These are phyloP conservation scores for Crossocerus cetratus DNA, from an alignment of 2,888 invertebrate genomes.

Conservation along the genomic window DNA sequence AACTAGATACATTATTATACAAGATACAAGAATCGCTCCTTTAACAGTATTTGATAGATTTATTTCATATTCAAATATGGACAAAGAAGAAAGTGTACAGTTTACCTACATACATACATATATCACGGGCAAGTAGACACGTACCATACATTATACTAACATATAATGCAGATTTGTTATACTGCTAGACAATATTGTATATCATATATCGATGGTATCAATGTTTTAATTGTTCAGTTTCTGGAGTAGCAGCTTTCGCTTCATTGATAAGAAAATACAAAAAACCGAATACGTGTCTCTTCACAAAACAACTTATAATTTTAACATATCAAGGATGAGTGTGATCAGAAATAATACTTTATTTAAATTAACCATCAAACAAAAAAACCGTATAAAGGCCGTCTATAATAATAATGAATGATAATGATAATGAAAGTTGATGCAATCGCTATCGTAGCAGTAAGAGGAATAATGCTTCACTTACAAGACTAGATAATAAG, in stretches of 20 bases:
- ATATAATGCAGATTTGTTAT: slow-evolving; percentile 10
- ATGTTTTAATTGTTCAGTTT: slow-evolving; percentile 11
- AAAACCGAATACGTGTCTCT: not conserved
- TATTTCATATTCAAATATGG: slow-evolving; percentile 47
- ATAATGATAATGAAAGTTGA: not conserved
- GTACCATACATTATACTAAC: slow-evolving; percentile 12
- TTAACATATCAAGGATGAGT: slow-evolving; percentile 1
- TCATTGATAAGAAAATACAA: slow-evolving; percentile 6
- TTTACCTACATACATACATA: slow-evolving; percentile 26
- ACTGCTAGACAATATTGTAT: slow-evolving; percentile 18
- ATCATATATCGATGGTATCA: slow-evolving; percentile 7
- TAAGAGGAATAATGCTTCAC: slow-evolving; percentile 9
- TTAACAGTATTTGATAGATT: slow-evolving; percentile 12
- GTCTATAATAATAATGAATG: slow-evolving; percentile 15
- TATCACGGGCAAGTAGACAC: slow-evolving; percentile 17
- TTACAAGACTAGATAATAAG: slow-evolving; percentile 30
- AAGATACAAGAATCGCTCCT: too few species aligned
- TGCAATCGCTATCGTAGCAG: not conserved
- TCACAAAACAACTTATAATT: slow-evolving; percentile 18
- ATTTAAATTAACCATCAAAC: not conserved
- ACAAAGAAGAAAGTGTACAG: slow-evolving; percentile 36
- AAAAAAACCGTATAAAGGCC: slow-evolving; percentile 1
- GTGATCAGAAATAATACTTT: slow-evolving; percentile 15
- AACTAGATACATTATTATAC: too few species aligned
- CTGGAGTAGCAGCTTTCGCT: slow-evolving; percentile 3